Percentiles rank a stretch among this genome's conserved stretches.
These are phyloP conservation scores for Radopholus similis DNA, from an alignment of 1,140 invertebrate species.

Conservation along the genomic window DNA sequence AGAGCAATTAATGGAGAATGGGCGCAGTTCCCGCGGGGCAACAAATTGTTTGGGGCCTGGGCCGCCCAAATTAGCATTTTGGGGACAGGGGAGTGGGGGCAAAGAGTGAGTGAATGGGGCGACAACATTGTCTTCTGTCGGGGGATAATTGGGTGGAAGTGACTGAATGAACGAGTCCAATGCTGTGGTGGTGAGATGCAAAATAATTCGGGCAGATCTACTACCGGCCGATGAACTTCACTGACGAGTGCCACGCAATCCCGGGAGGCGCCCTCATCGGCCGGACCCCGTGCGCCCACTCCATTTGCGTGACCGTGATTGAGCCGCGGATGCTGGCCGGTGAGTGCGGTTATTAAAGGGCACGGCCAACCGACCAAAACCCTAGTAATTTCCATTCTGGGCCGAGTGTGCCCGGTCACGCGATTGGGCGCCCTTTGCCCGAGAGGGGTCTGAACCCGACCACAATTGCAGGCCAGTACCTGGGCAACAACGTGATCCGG, in stretches of 20 bases:
- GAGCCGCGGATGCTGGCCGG: slow-evolving; percentile 51
- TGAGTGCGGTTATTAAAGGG: slow-evolving; percentile 9
- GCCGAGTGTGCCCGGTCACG: no score
- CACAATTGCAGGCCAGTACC: slow-evolving; percentile 49
- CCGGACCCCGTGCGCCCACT: slow-evolving; percentile 48
- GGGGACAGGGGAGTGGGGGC: not conserved
- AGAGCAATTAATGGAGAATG: not conserved
- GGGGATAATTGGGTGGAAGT: not conserved
- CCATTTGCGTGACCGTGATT: slow-evolving; percentile 53
- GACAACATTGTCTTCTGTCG: not conserved
- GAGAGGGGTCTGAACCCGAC: no score
- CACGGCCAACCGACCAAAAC: no score
- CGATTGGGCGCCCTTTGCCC: slow-evolving; percentile 15
- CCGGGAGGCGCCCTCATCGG: slow-evolving; percentile 32
- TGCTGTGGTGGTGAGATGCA: not conserved
- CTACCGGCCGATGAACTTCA: slow-evolving; percentile 55
- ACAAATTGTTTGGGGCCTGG: no score
- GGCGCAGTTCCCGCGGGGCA: no score
- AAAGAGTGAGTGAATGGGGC: not conserved
- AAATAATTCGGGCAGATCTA: slow-evolving; percentile 37
- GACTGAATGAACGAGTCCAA: not conserved
- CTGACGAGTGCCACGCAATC: slow-evolving; percentile 53
- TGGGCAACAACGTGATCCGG: slow-evolving; percentile 52
- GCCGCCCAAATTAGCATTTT: no score
- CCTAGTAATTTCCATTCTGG: no score